Evolutionary conservation across 30 jellyfish, hydroid and myxozoan species (phyloP).

Genomic region (Chrysaora quinquecirrha): DNA sequence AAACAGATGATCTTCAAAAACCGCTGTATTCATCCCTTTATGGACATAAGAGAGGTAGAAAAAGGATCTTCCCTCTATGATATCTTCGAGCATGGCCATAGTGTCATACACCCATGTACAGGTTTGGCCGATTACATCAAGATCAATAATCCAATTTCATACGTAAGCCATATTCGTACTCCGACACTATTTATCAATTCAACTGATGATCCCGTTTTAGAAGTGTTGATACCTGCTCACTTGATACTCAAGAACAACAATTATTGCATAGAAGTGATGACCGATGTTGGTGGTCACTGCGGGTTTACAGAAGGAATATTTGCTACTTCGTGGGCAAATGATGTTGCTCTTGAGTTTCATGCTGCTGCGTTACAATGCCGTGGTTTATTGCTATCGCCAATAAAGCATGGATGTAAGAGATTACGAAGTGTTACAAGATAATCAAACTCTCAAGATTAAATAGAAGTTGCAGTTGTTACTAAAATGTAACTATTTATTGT

Average conservation of each 20-base stretch:
- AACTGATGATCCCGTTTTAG: constrained; percentile 64
- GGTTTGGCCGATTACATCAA: constrained; percentile 44
- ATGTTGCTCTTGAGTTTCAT: constrained; percentile 47
- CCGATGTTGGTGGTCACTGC: constrained; percentile 72
- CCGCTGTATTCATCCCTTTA: constrained; percentile 11
- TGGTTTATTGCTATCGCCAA: constrained; percentile 40
- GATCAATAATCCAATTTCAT: constrained; percentile 34
- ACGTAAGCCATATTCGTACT: constrained; percentile 40
- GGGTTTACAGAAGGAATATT: constrained; percentile 44
- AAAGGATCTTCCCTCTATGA: constrained; percentile 9
- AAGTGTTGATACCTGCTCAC: constrained; percentile 35
- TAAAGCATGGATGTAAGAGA: constrained; percentile 44
- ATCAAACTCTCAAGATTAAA: no score
- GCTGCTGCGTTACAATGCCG: constrained; percentile 45
- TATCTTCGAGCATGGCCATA: constrained; percentile 2
- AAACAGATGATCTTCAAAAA: constrained; percentile 1
- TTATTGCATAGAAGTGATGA: constrained; percentile 48
- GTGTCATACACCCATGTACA: constrained; percentile 19
- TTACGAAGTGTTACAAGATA: constrained; percentile 59
- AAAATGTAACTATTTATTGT: no score
- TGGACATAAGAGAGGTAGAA: background rate
- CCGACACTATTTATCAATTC: constrained; percentile 62
- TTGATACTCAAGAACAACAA: constrained; percentile 26
- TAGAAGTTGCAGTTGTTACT: no score
- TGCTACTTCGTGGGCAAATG: constrained; percentile 54